phyloP scores from a whole-genome alignment of 1,140 invertebrate species.

The Pygmarrhopalites habei region DNA sequence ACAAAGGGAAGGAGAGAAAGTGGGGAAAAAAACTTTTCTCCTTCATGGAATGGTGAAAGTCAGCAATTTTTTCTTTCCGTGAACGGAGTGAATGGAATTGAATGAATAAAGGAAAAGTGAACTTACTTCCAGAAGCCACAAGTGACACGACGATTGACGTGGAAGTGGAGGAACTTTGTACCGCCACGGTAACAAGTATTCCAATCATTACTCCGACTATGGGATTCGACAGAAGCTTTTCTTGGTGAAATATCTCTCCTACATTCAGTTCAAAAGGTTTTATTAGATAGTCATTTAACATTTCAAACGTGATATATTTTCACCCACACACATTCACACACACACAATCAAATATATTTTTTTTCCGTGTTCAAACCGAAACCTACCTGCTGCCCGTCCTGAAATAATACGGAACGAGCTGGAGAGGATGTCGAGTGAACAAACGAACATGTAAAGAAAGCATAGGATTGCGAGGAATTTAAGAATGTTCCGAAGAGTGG shows the following conservation, averaged over 20 bases:
- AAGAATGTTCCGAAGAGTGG: background rate
- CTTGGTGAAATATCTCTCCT: slow-evolving; percentile 48
- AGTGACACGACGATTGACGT: slow-evolving; percentile 58
- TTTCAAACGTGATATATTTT: background rate
- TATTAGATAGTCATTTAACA: background rate
- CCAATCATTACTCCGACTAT: slow-evolving; percentile 53
- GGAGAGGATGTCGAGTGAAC: slow-evolving; percentile 52
- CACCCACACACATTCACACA: background rate
- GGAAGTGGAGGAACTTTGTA: slow-evolving; percentile 57
- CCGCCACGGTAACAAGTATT: slow-evolving; percentile 54
- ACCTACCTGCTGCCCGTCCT: slow-evolving; percentile 42
- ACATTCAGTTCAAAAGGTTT: background rate
- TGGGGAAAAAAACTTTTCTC: too few species aligned
- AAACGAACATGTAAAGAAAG: slow-evolving; percentile 54
- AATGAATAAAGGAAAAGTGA: slow-evolving; percentile 6
- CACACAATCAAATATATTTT: background rate
- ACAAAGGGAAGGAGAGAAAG: too few species aligned
- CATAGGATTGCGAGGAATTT: slow-evolving; percentile 44
- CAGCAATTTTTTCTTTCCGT: slow-evolving; percentile 5
- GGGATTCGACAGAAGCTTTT: slow-evolving; percentile 51
- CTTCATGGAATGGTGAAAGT: too few species aligned
- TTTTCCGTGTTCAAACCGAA: background rate
- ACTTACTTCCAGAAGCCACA: slow-evolving; percentile 51
- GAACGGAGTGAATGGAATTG: background rate
- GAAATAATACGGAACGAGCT: slow-evolving; percentile 52